A percentile compares a stretch with the other conserved stretches of the same genome.
These are phyloP conservation scores for Cinclus cinclus DNA, from an alignment of 2,113 vertebrate genomes.

Conservation along the genomic window DNA sequence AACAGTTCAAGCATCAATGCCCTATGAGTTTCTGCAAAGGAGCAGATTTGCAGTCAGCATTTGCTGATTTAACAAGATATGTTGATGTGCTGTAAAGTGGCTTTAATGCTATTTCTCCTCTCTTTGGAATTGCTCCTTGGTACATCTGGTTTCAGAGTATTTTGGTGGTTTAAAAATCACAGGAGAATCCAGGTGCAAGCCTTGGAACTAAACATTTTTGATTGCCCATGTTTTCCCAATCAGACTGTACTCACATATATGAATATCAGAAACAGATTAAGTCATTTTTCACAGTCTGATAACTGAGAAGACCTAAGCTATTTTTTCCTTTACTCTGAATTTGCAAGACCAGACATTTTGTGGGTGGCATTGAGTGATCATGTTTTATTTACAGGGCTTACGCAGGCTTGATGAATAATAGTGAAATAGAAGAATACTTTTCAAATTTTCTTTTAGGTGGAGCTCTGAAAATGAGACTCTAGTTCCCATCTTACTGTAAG, in stretches of 20 bases:
- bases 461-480: constrained; percentile 24
- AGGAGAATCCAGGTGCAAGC: background rate
- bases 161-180: background rate
- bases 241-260: background rate
- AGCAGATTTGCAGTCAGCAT: constrained; percentile 9
- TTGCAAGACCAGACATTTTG: constrained; percentile 24
- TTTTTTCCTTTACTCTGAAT: background rate
- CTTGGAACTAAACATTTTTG: background rate
- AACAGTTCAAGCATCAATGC: background rate
- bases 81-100: background rate
- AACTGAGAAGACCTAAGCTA: background rate
- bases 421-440: constrained; percentile 17
- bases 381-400: constrained; percentile 18
- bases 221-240: background rate
- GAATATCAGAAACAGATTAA: constrained; percentile 14
- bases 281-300: background rate
- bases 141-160: background rate
- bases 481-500: background rate
- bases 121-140: background rate
- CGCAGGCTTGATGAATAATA: constrained; percentile 21
- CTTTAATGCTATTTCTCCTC: background rate
- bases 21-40: background rate
- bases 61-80: constrained; percentile 2
- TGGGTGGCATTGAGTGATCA: background rate
- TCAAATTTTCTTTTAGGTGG: background rate